Base-by-base conservation (phyloP, 2,113 vertebrate species). In the Sinocyclocheilus anophthalmus region DNA sequence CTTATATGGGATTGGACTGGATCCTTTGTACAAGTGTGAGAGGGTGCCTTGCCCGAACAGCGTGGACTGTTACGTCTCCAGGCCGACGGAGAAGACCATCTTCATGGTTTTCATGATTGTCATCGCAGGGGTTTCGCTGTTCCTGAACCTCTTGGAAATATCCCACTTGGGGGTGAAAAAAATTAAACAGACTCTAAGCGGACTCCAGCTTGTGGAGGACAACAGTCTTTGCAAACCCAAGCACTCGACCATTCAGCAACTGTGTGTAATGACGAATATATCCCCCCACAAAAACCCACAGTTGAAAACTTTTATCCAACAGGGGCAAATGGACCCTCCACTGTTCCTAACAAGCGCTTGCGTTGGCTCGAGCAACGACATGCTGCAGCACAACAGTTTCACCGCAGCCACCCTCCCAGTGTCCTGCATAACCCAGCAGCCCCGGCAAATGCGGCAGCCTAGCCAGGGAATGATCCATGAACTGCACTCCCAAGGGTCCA, bases 61-160 rank as follows among this genome's bases (percentile, higher is more conserved):
- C 0, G 96, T 98, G 88, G 97, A 99, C 93, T 99, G 97, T 91
- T 99, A 97, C 92, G 96, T 99, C 87, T 99, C 97, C 87, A 96
- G 97, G 90, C 97, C 97, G 84, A 98, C 97, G 75, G 97, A 98
- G 91, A 99, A 99, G 91, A 97, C 96, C 48, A 95, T 99, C 88
- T 99, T 99, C 90, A 98, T 99, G 97, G 93, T 97, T 39, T 99
- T 99, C 90, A 99, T 99, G 97, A 94, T 97, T 12, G 94, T 90
- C 82, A 98, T 99, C 7, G 96, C 96, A 13, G 95, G 95, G 0
- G 94, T 98, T 83, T 99, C 97, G 80, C 93, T 99, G 12, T 94
- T 98, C 87, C 94, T 99, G 69, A 99, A 96, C 93, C 87, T 97
- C 83, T 88, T 99, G 75, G 97, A 99, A 93, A 97, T 98, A 90